Conservation (phyloP, 2,888 invertebrate species). For the Clepsis dumicolana region DNA sequence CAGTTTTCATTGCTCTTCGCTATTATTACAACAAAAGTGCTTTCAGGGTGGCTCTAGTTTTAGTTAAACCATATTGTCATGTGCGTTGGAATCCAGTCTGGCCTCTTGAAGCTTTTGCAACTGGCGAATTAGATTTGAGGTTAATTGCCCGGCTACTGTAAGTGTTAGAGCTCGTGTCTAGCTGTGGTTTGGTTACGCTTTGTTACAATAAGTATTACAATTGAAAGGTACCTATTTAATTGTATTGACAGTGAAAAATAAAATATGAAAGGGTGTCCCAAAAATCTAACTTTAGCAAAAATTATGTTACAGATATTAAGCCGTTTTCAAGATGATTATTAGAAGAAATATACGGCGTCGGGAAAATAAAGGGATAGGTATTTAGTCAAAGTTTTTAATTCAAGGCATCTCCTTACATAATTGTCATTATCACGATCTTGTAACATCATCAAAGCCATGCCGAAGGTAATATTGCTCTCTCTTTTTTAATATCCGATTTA, state of each 20-base stretch:
- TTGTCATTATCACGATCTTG: no score
- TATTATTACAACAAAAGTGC: not conserved
- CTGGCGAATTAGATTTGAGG: constrained; percentile 21
- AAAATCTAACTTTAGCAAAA: not conserved
- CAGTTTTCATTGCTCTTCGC: not conserved
- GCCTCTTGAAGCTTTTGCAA: constrained; percentile 12
- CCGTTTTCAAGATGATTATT: no score
- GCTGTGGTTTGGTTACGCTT: constrained; percentile 13
- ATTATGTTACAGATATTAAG: no score
- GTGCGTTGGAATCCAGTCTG: constrained; percentile 4
- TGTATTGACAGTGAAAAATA: not conserved
- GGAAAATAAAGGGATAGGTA: no score
- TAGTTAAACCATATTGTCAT: not conserved
- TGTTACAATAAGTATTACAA: not conserved
- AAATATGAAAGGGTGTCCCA: not conserved
- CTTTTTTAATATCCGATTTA: no score
- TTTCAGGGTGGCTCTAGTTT: not conserved
- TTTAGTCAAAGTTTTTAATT: no score
- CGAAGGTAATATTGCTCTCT: no score
- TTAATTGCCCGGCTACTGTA: constrained; percentile 3
- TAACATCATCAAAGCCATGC: no score
- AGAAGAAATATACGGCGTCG: no score
- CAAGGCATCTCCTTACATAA: no score
- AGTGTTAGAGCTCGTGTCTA: not conserved
- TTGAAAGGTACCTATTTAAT: not conserved